Conservation (phyloP, 2,113 vertebrate species). For the Sminthopsis crassicaudata region DNA sequence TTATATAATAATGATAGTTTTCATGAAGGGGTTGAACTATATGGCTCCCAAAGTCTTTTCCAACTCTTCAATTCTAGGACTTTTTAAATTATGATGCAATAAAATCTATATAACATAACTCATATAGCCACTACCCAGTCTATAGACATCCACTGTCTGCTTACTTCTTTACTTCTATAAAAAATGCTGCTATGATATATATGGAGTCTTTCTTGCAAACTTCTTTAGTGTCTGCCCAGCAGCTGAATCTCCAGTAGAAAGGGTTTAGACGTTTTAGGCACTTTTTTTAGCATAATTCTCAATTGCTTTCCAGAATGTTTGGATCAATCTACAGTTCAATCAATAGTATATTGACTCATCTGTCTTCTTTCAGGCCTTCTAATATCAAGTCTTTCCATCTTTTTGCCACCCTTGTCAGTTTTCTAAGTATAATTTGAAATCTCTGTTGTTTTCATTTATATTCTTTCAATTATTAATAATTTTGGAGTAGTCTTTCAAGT, state of each 20-base stretch:
- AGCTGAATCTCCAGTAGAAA: background rate
- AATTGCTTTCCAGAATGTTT: background rate
- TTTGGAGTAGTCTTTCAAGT: background rate
- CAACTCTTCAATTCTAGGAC: background rate
- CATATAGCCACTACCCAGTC: background rate
- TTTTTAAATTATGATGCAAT: background rate
- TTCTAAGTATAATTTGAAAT: background rate
- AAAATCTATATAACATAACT: background rate
- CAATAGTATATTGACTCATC: background rate
- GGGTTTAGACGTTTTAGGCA: background rate
- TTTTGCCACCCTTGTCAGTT: background rate
- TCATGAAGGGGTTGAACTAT: background rate
- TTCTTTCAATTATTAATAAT: background rate
- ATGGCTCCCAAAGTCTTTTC: background rate
- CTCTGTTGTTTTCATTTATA: background rate
- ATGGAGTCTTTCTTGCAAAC: background rate
- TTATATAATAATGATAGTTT: background rate
- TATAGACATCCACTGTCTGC: background rate
- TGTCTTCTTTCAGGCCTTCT: background rate
- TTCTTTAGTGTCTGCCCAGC: background rate
- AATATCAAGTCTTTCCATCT: background rate
- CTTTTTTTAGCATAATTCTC: background rate
- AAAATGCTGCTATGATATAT: background rate
- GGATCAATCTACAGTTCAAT: background rate
- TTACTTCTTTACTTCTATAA: background rate